Evolutionary conservation across 2,888 invertebrate species (phyloP).

Genomic region (Mesochorus sp.): DNA sequence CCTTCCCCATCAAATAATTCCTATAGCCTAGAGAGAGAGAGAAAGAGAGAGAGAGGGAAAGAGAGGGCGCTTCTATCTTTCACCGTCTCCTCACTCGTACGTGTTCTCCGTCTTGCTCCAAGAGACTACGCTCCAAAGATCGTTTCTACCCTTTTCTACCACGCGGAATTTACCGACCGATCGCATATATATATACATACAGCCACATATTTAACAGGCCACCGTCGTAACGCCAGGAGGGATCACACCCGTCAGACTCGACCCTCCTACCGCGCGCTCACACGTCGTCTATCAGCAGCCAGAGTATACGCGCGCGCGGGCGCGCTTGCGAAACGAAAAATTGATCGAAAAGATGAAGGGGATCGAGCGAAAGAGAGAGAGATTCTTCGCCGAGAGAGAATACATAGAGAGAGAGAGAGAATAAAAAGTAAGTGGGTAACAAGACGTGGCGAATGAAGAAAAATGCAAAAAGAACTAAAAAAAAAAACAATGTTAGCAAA

Average conservation of each 20-base stretch:
- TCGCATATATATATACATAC: constrained; percentile 49
- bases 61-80: constrained; percentile 63
- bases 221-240: constrained; percentile 59
- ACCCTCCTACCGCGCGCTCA: constrained; percentile 16
- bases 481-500: background rate
- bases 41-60: no score
- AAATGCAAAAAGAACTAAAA: background rate
- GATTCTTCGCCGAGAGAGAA: background rate
- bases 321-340: constrained; percentile 47
- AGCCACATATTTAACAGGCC: no score
- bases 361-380: no score
- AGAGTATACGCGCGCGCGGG: constrained; percentile 13
- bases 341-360: constrained; percentile 48
- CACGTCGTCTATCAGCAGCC: constrained; percentile 44
- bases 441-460: constrained; percentile 13
- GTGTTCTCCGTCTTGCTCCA: constrained; percentile 57
- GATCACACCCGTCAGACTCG: constrained; percentile 60
- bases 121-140: constrained; percentile 38
- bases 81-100: constrained; percentile 51
- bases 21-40: no score
- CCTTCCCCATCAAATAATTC: constrained; percentile 74
- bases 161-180: constrained; percentile 23
- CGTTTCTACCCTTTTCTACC: constrained; percentile 54
- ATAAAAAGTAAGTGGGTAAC: background rate
- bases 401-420: background rate